Evolutionary conservation across 1,140 invertebrate species (phyloP), one percentile per base, ranked within the genome.

Genomic region (Octopus bimaculoides): DNA sequence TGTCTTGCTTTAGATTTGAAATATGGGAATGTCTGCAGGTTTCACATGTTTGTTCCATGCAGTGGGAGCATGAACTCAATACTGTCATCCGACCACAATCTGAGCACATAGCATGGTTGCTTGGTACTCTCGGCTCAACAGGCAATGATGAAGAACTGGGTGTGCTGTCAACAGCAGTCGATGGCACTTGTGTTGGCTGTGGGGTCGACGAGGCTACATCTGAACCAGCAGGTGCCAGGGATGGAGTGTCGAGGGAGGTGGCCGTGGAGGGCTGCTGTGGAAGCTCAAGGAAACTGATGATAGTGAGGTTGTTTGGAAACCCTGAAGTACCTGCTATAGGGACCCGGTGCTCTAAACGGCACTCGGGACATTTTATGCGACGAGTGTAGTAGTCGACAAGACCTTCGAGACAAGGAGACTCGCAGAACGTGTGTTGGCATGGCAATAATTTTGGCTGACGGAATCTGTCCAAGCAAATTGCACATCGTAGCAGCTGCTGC

Each of bases 401-500:
- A 17, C 86, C 86, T 79, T 87, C 85, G 9, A 90, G 82, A 82
- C 88, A 89, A 61, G 88, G 97, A 87, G 97, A 96, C 94, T 98
- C 96, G 90, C 98, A 99, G 91, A 98, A 99, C 82, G 97, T 99
- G 93, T 99, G 98, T 92, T 99, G 98, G 90, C 98, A 99, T 94
- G 98, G 98, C 85, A 99, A 91, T 85, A 99, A 92, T 91, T 99
- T 99, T 54, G 98, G 98, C 90, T 97, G 97, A 86, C 96, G 93
- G 91, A 96, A 99, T 84, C 97, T 93, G 91, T 99, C 98, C 88
- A 99, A 91, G 90, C 98, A 99, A 86, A 99, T 97, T 88, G 97
- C 95, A 91, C 98, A 99, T 79, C 97, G 98, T 84, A 99, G 92
- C 86, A 99, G 92, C 91, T 98, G 96, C 90, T 99, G 97, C 87